Base-by-base conservation (phyloP, 1,140 invertebrate genomes). In the Yoshiicerus persimilis region DNA sequence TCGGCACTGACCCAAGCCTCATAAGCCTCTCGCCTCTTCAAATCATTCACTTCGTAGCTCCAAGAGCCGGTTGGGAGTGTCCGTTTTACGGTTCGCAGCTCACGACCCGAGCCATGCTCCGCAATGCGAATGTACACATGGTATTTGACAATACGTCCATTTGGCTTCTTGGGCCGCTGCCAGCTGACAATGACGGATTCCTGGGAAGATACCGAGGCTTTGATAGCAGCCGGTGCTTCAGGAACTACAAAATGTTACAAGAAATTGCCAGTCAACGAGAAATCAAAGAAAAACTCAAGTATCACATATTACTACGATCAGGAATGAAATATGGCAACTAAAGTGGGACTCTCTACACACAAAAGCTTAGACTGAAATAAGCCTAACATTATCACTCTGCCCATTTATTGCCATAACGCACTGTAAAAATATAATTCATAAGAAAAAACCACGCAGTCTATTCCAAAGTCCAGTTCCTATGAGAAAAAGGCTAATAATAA, bases 51-150 rank as follows among this genome's bases (percentile, higher is more conserved):
- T 91, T 94, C 94, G 88, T 94, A 94, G 87, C 93, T 90, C 80
- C 27, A 87, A 13, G 94, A 94, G 84, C 93, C 94, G 9, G 95
- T 94, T 30, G 94, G 95, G 20, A 96, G 92, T 88, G 95, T 94
- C 86, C 95, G 93, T 91, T 96, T 96, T 91, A 95, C 95, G 0
- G 95, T 95, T 62, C 95, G 95, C 87, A 93, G 92, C 92, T 94
- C 93, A 90, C 93, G 92, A 38, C 89, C 86, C 13, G 84, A 77
- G 5, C 95, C 95, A 91, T 95, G 95, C 92, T 96, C 95, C 64
- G 96, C 93, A 90, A 96, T 94, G 89, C 95, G 95, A 95, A 96
- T 96, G 92, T 96, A 96, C 56, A 97, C 94, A 80, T 95, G 96
- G 91, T 96, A 97, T 91, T 96, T 95, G 1, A 94, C 95, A 39